Conservation (phyloP, 1,140 invertebrate species). For the Orchestia grillus region DNA sequence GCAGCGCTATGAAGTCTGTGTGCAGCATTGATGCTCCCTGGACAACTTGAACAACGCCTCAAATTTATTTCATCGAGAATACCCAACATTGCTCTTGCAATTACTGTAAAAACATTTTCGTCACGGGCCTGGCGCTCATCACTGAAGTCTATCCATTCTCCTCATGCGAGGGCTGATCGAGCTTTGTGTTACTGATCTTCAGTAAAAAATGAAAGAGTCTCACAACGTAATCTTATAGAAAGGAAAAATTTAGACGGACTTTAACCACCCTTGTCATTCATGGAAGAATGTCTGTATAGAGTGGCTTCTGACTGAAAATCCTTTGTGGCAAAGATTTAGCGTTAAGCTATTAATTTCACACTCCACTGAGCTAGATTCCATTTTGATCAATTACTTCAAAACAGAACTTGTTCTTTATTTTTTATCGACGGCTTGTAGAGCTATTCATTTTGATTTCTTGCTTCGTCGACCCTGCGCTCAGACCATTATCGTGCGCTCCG, state of each 20-base stretch:
- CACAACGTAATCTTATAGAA: too few relatives aligned
- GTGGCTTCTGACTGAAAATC: not conserved
- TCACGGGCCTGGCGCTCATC: too few relatives aligned
- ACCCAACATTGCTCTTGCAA: too few relatives aligned
- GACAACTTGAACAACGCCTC: too few relatives aligned
- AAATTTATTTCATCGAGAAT: too few relatives aligned
- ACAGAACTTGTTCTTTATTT: not conserved
- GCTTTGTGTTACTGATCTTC: too few relatives aligned
- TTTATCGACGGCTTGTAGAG: not conserved
- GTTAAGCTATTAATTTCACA: not conserved
- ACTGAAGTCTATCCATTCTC: too few relatives aligned
- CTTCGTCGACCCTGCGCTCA: not conserved
- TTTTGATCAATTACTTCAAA: not conserved
- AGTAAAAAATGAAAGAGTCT: too few relatives aligned
- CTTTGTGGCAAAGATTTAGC: not conserved
- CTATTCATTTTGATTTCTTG: constrained; percentile 12
- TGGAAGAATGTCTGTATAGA: not conserved
- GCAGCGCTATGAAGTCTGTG: not conserved
- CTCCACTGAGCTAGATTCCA: not conserved
- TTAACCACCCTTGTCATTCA: not conserved
- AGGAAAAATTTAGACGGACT: not conserved
- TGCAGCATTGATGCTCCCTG: too few relatives aligned
- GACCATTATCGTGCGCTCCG: not conserved
- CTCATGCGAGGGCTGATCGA: too few relatives aligned
- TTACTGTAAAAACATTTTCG: too few relatives aligned